Conservation (phyloP, 2,113 vertebrate genomes). For the Etia nguti region DNA sequence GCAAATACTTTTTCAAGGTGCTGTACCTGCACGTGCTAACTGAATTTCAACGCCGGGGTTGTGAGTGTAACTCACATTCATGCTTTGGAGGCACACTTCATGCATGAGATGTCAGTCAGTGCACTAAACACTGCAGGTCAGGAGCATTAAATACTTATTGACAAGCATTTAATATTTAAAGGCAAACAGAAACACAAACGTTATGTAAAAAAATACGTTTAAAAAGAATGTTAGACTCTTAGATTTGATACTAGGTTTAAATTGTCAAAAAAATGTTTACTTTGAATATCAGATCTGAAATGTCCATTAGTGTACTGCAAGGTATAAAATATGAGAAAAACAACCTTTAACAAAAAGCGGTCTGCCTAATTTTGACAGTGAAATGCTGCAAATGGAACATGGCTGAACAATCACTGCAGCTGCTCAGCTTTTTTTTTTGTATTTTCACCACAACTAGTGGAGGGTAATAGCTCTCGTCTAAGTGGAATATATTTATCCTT, state of each 20-base stretch:
- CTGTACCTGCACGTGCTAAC: background rate
- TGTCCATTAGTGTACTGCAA: background rate
- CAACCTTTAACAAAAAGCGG: background rate
- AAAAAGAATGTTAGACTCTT: background rate
- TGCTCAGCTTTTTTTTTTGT: background rate
- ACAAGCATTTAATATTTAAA: background rate
- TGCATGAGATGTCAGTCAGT: background rate
- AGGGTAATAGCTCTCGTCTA: slow-evolving; percentile 18
- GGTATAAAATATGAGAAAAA: background rate
- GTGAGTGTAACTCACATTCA: background rate
- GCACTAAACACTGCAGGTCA: background rate
- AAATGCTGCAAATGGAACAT: background rate
- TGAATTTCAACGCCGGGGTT: background rate
- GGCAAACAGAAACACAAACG: background rate
- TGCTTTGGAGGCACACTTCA: background rate
- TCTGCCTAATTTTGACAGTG: background rate
- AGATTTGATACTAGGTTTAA: background rate
- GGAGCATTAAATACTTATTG: background rate
- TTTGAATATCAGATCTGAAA: background rate
- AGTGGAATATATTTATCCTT: slow-evolving; percentile 54
- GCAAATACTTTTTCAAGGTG: background rate
- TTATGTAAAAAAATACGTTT: background rate
- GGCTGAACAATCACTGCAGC: background rate
- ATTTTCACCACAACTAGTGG: background rate
- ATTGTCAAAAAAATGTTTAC: background rate